phyloP scores from a whole-genome alignment of 2,888 invertebrate species.

The Chloroclysta siterata region DNA sequence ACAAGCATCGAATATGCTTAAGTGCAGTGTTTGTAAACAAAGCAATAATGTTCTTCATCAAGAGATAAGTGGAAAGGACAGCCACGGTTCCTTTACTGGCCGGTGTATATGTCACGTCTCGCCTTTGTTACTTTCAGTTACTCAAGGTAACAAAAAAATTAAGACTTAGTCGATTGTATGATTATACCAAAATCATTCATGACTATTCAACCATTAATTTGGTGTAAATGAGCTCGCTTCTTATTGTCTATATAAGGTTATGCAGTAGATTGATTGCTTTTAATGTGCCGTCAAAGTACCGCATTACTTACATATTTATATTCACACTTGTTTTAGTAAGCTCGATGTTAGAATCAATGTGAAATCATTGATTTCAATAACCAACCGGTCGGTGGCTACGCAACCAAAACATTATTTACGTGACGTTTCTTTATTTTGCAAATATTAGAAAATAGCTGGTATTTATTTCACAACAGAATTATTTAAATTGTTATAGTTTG shows the following conservation, averaged over 20 bases:
- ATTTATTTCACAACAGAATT: conserved; percentile 15
- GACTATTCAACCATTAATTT: conserved; percentile 6
- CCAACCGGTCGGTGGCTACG: background rate
- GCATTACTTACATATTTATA: conserved; percentile 8
- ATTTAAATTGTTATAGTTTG: conserved; percentile 4
- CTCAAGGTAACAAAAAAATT: conserved; percentile 16
- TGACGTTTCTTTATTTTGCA: conserved; percentile 5
- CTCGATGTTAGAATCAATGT: conserved; percentile 3
- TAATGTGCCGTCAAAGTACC: background rate
- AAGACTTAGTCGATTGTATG: conserved; percentile 30
- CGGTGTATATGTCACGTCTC: background rate
- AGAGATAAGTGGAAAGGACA: background rate
- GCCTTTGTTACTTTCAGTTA: conserved; percentile 9
- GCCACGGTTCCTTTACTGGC: conserved; percentile 2
- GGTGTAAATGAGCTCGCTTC: conserved; percentile 4
- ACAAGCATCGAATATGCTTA: conserved; percentile 41
- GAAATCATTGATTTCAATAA: background rate
- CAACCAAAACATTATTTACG: conserved; percentile 5
- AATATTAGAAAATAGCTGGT: conserved; percentile 5
- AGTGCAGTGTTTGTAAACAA: conserved; percentile 37
- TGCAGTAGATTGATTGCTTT: conserved; percentile 5
- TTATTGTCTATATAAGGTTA: conserved; percentile 6
- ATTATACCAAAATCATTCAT: conserved; percentile 18
- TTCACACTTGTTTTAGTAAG: background rate
- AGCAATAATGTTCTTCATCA: conserved; percentile 7